phyloP scores from a whole-genome alignment of 2,797 vertebrate species.

The Enteromius fasciolatus region DNA sequence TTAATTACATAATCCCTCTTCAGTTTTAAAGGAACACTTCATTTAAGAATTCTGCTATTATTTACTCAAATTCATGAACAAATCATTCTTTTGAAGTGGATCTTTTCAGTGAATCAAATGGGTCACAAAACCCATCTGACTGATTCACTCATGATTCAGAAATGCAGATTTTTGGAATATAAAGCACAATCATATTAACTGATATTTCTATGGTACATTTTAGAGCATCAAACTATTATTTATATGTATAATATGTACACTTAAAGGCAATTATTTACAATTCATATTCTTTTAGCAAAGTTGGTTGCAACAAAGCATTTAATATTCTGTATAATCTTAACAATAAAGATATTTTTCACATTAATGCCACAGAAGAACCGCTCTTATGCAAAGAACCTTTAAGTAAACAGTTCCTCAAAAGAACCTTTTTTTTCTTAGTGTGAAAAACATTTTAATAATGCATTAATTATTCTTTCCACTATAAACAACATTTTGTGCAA shows the following conservation, averaged over 20 bases:
- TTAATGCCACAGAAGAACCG: not conserved
- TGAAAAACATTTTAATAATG: not conserved
- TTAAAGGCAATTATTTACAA: not conserved
- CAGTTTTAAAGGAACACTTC: not conserved
- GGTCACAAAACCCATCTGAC: not conserved
- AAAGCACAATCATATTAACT: not conserved
- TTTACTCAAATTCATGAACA: not conserved
- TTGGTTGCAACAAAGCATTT: not conserved
- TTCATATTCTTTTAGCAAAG: not conserved
- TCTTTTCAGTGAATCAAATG: not conserved
- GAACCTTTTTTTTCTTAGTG: too few relatives aligned
- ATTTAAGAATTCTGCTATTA: not conserved
- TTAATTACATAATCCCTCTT: not conserved
- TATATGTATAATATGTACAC: not conserved
- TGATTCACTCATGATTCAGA: not conserved
- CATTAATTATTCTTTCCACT: not conserved
- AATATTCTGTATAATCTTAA: not conserved
- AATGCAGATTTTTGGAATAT: not conserved
- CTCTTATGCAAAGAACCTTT: not conserved
- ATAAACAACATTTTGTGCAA: not conserved
- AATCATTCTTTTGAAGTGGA: not conserved
- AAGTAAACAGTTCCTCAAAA: too few relatives aligned
- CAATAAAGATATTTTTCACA: not conserved
- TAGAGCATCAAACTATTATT: not conserved
- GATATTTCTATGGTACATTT: not conserved